A percentile compares a stretch with the other conserved stretches of the same genome.
Evolutionary conservation across 2,888 invertebrate genomes (phyloP).

Genomic region (Ornithoptera priamus): DNA sequence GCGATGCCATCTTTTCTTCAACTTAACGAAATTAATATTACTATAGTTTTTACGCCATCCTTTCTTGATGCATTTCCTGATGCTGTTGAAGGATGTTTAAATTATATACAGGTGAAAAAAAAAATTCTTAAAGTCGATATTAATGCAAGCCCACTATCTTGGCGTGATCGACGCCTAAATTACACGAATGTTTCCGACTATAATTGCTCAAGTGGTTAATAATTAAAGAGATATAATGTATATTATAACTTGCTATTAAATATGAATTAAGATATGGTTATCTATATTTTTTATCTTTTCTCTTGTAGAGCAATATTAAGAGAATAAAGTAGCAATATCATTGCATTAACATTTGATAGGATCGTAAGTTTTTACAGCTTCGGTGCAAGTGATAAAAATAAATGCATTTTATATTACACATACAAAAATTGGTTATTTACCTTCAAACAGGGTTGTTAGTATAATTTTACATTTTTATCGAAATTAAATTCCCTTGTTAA

Average conservation of each 20-base stretch:
- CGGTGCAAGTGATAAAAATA: too few species aligned
- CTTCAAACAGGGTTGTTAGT: too few species aligned
- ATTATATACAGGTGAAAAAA: neutral
- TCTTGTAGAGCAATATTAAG: too few species aligned
- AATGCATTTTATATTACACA: too few species aligned
- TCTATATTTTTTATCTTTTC: neutral
- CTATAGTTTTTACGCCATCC: slow-evolving; percentile 2
- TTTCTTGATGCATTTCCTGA: slow-evolving; percentile 4
- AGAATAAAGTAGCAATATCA: too few species aligned
- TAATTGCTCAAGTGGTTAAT: slow-evolving; percentile 17
- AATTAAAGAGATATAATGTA: slow-evolving; percentile 5
- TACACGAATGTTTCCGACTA: slow-evolving; percentile 10
- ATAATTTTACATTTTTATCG: too few species aligned
- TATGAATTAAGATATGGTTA: neutral
- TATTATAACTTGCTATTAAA: slow-evolving; percentile 3
- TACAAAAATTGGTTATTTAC: too few species aligned
- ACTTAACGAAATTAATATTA: slow-evolving; percentile 20
- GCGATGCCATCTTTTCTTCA: slow-evolving; percentile 14
- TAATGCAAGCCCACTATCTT: neutral
- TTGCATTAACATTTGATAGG: too few species aligned
- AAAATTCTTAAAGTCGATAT: neutral
- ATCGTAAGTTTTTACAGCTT: too few species aligned
- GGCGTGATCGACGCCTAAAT: slow-evolving; percentile 22
- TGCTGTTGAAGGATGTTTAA: slow-evolving; percentile 12
- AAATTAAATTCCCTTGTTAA: too few species aligned